Percentiles rank a stretch among this genome's conserved stretches.
These are phyloP conservation scores for Stegastes partitus DNA, from an alignment of 2,113 vertebrate genomes.

Conservation along the genomic window DNA sequence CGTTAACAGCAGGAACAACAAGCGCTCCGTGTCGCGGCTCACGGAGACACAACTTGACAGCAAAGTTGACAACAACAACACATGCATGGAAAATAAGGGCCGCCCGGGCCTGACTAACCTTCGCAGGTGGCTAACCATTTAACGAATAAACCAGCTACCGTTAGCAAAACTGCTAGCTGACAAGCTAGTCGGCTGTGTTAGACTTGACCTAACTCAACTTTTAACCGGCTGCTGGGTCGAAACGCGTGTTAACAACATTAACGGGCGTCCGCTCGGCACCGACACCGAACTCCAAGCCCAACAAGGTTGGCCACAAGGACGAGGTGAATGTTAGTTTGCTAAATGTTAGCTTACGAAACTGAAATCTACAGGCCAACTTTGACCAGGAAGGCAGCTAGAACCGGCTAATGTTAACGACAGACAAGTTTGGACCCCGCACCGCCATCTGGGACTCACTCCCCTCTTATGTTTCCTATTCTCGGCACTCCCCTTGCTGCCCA, in stretches of 20 bases:
- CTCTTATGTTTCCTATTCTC: constrained; percentile 21
- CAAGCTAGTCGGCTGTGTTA: neutral
- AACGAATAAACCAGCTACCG: constrained; percentile 7
- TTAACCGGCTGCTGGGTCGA: neutral
- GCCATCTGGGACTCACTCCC: constrained; percentile 16
- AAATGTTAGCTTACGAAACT: constrained; percentile 43
- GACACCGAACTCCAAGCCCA: constrained; percentile 45
- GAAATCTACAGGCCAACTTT: constrained; percentile 42
- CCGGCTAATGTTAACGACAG: neutral
- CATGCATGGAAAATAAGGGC: constrained; percentile 29
- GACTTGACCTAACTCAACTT: neutral
- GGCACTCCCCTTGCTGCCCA: constrained; percentile 51
- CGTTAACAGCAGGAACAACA: neutral
- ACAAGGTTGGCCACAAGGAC: constrained; percentile 80
- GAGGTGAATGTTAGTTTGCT: constrained; percentile 48
- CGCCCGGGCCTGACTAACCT: constrained; percentile 51
- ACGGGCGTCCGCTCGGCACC: constrained; percentile 16
- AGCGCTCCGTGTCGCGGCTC: neutral
- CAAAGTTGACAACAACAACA: constrained; percentile 61
- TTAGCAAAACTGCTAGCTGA: constrained; percentile 33
- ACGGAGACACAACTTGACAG: constrained; percentile 13
- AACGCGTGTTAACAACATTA: neutral
- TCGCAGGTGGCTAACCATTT: constrained; percentile 27
- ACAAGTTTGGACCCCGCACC: neutral
- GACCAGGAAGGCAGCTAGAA: constrained; percentile 23